Percentiles rank a stretch among this genome's conserved stretches.
These are phyloP conservation scores for Coleophora deauratella DNA, from an alignment of 2,888 invertebrate species.

Conservation along the genomic window DNA sequence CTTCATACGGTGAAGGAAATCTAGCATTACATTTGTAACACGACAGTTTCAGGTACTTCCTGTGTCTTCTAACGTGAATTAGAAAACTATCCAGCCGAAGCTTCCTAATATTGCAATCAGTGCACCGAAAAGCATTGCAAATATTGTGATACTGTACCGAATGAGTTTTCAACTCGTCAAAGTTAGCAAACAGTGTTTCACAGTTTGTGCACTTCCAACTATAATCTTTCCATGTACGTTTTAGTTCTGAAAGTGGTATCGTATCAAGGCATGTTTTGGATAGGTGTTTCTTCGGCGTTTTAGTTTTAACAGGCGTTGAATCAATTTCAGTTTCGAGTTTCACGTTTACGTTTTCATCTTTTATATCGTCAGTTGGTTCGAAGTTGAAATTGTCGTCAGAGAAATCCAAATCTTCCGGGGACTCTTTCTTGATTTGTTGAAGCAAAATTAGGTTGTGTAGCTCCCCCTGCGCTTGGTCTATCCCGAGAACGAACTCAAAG, in stretches of 20 bases:
- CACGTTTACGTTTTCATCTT: not conserved
- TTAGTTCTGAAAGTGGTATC: not conserved
- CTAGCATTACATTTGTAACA: conserved; percentile 41
- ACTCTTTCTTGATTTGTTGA: conserved; percentile 10
- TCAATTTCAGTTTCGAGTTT: not conserved
- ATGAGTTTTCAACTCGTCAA: conserved; percentile 68
- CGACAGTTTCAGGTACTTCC: conserved; percentile 68
- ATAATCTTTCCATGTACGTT: conserved; percentile 36
- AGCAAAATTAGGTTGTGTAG: conserved; percentile 7
- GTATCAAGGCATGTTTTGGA: too few relatives aligned
- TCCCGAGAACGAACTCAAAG: conserved; percentile 33
- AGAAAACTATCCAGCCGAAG: conserved; percentile 40
- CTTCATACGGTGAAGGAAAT: conserved; percentile 22
- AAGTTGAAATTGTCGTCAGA: too few relatives aligned
- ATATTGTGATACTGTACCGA: conserved; percentile 74
- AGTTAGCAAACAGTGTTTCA: conserved; percentile 35
- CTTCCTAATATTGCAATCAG: conserved; percentile 67
- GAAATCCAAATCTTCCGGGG: conserved; percentile 10
- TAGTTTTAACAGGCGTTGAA: not conserved
- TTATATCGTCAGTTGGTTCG: too few relatives aligned
- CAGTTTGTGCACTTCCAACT: conserved; percentile 48
- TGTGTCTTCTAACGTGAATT: conserved; percentile 75
- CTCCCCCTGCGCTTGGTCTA: conserved; percentile 41
- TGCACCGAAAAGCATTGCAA: conserved; percentile 76
- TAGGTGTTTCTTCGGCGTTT: too few relatives aligned